phyloP scores from a whole-genome alignment of 2,888 invertebrate species.

The Nycteola revayana region DNA sequence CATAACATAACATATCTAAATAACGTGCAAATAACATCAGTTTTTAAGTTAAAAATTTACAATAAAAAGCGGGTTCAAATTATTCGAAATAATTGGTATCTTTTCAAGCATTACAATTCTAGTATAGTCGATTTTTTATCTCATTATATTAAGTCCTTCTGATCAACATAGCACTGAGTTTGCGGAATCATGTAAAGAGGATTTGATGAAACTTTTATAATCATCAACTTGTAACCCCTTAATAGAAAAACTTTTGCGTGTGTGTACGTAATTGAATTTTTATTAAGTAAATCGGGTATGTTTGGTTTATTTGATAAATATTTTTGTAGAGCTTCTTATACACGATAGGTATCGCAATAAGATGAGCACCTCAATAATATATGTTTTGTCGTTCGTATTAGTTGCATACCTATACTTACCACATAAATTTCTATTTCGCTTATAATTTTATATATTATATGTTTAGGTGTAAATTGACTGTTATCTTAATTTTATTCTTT shows the following conservation, averaged over 20 bases:
- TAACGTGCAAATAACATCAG: too few relatives aligned
- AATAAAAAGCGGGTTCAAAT: too few relatives aligned
- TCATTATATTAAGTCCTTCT: constrained; percentile 55
- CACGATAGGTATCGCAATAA: neutral
- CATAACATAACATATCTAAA: too few relatives aligned
- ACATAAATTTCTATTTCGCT: constrained; percentile 20
- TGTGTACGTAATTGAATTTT: constrained; percentile 37
- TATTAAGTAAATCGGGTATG: constrained; percentile 35
- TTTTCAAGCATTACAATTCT: too few relatives aligned
- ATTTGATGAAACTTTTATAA: constrained; percentile 48
- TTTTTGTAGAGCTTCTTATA: constrained; percentile 28
- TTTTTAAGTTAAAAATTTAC: too few relatives aligned
- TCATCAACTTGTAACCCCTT: constrained; percentile 44
- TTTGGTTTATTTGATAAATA: constrained; percentile 29
- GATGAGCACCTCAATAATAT: neutral
- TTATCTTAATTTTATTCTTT: constrained; percentile 50
- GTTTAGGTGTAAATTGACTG: constrained; percentile 27
- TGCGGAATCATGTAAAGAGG: constrained; percentile 31
- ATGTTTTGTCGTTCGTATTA: too few relatives aligned
- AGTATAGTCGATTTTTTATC: constrained; percentile 22
- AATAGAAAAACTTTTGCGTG: constrained; percentile 49
- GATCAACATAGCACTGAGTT: constrained; percentile 32
- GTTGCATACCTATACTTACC: too few relatives aligned
- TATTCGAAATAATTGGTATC: too few relatives aligned
- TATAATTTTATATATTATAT: constrained; percentile 15